Percentiles rank a stretch among this genome's conserved stretches.
Evolutionary conservation across 2,888 invertebrate genomes (phyloP).

Genomic region (Hypercompe scribonia): DNA sequence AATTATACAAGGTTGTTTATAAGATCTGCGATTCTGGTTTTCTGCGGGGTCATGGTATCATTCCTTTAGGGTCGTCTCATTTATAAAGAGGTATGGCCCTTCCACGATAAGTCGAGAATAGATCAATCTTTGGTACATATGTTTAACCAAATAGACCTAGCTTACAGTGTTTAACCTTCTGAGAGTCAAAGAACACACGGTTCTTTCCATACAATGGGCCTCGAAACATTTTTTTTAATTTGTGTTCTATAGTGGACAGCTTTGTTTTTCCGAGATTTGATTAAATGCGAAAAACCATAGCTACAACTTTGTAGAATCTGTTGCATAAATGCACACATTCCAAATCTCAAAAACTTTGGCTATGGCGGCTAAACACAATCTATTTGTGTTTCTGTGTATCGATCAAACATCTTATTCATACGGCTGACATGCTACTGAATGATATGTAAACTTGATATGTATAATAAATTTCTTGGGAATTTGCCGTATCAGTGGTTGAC

Average conservation of each 20-base stretch:
- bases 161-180: no score
- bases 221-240: neutral
- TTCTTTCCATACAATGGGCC: no score
- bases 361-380: neutral
- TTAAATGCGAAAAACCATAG: neutral
- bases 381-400: conserved; percentile 2
- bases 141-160: no score
- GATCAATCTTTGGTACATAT: no score
- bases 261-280: neutral
- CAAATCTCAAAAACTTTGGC: neutral
- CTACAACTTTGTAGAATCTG: neutral
- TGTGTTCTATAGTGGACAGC: neutral
- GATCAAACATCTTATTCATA: conserved; percentile 7
- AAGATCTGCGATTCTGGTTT: no score
- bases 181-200: no score
- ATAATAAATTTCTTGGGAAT: conserved; percentile 60
- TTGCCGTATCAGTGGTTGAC: conserved; percentile 59
- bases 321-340: neutral
- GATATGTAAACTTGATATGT: conserved; percentile 16
- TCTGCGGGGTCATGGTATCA: no score
- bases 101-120: no score
- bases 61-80: no score
- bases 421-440: conserved; percentile 37
- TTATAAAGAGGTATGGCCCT: no score
- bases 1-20: no score